A percentile compares a stretch with the other conserved stretches of the same genome.
Conservation (phyloP, 2,113 vertebrate species). For the Caretta caretta region DNA sequence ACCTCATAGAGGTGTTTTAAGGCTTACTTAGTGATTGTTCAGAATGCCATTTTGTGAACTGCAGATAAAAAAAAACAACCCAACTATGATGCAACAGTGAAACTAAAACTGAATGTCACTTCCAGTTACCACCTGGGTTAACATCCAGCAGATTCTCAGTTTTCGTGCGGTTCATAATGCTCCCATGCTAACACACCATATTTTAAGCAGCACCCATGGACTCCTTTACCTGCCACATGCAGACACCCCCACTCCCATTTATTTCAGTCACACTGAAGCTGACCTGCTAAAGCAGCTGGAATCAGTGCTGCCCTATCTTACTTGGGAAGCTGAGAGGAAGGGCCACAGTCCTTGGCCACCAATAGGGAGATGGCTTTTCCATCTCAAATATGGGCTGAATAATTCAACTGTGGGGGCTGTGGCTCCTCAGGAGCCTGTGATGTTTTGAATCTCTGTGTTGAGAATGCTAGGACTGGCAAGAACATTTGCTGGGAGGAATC, state of each 20-base stretch:
- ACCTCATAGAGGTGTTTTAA: not conserved
- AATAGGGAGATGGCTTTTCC: fast-evolving
- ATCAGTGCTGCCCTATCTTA: not conserved
- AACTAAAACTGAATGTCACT: not conserved
- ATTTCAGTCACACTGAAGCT: not conserved
- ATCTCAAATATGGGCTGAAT: fast-evolving
- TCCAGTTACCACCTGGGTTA: not conserved
- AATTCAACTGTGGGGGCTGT: not conserved
- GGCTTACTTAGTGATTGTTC: not conserved
- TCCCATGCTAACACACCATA: not conserved
- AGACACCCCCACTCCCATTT: fast-evolving
- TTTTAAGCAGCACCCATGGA: not conserved
- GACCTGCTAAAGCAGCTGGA: fast-evolving
- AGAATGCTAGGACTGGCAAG: not conserved
- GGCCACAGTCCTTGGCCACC: not conserved
- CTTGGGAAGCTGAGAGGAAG: not conserved
- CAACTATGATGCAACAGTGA: not conserved
- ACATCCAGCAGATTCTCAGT: not conserved
- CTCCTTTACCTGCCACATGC: not conserved
- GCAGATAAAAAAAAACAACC: not conserved
- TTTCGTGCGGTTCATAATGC: not conserved
- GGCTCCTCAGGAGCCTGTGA: not conserved
- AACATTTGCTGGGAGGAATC: not conserved
- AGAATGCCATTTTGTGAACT: not conserved
- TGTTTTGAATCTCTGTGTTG: not conserved